These are phyloP conservation scores for Castor canadensis DNA, from an alignment of 2,113 vertebrate genomes.

Conservation along the genomic window DNA sequence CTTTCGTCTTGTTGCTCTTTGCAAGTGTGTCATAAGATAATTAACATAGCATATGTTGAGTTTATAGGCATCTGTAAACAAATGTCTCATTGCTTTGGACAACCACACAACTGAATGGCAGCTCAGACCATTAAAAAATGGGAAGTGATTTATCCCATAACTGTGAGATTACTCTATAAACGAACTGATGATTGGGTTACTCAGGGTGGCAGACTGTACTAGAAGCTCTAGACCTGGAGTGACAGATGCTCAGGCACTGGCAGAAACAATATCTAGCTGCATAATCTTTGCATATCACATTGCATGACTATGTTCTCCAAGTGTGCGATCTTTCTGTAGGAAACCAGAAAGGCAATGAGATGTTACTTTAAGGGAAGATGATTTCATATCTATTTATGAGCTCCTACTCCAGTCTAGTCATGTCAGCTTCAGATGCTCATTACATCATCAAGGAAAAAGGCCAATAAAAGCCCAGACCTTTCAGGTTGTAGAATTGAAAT, in stretches of 20 bases:
- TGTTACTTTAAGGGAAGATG: constrained; percentile 66
- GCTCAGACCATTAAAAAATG: background rate
- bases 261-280: background rate
- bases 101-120: background rate
- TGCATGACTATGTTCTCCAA: background rate
- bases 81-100: constrained; percentile 14
- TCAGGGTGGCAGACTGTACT: background rate
- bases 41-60: background rate
- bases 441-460: constrained; percentile 62
- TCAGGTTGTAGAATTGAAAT: constrained; percentile 52
- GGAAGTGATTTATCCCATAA: background rate
- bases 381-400: constrained; percentile 39
- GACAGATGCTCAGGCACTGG: background rate
- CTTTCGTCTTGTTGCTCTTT: constrained; percentile 8
- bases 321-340: background rate
- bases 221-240: background rate
- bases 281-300: background rate
- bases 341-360: background rate
- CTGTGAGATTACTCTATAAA: background rate
- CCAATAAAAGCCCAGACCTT: constrained; percentile 53
- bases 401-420: background rate
- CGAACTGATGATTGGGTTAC: background rate
- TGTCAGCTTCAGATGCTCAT: constrained; percentile 56
- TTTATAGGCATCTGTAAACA: background rate
- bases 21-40: background rate